Evolutionary conservation across 2,113 vertebrate genomes (phyloP), one percentile per base, ranked within the genome.

Genomic region (Halichoeres trimaculatus): DNA sequence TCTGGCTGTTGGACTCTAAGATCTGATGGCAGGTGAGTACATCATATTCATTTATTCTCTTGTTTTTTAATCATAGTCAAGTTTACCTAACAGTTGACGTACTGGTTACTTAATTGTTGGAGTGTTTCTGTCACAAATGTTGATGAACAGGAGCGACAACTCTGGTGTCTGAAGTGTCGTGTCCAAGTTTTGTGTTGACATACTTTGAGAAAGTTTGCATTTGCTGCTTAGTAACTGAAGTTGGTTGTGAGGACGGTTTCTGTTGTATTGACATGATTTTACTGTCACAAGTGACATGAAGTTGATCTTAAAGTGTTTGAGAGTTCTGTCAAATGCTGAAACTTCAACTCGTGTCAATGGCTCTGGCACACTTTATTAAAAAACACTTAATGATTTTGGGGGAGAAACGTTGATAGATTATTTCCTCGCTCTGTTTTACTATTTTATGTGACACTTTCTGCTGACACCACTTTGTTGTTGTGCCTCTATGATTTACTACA

Each of bases 1-100:
- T 98, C 97, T 0, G 97, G 96, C 81, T 97, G 95, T 90, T 96
- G 97, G 96, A 93, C 91, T 68, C 94, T 99, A 0, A 94, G 93
- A 81, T 83, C 94, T 0, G 95, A 95, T 74, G 81, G 92, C 66
- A 90, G 97, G 97, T 98, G 94, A 98, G 96, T 94, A 40, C 35
- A 36, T 79, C 82, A 72, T 62, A 48, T 81, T 81, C 56, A 22
- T 81, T 51, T 69, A 13, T 71, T 17, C 54, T 5, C 48, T 22
- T 19, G 0, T 35, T 10, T 9, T 38, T 63, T 20, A 40, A 2
- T 50, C 17, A 4, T 10, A 2, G 53, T 51, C 20, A 19, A 13
- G 12, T 68, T 30, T 38, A 14, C 1, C 51, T 16, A 48, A 34
- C 10, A 43, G 3, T 45, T 19, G 14, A 45, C 7, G 55, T 57